Conservation (phyloP, 2,888 invertebrate species). For the Rhamnusium bicolor region DNA sequence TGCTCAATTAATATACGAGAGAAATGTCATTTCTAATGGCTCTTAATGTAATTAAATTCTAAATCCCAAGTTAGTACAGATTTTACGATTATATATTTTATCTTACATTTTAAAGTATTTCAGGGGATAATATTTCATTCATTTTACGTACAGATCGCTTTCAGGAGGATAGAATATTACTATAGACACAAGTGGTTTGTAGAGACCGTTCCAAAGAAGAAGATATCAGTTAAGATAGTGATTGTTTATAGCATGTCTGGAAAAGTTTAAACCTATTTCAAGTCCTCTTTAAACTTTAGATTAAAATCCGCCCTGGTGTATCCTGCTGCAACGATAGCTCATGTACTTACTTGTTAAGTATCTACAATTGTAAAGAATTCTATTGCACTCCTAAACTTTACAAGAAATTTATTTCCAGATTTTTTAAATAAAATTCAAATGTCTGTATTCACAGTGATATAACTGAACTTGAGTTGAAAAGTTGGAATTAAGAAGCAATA, state of each 20-base stretch:
- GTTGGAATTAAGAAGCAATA: background rate
- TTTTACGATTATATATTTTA: constrained; percentile 43
- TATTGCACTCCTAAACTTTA: constrained; percentile 35
- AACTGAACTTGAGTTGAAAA: constrained; percentile 1
- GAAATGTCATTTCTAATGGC: constrained; percentile 46
- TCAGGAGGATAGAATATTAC: constrained; percentile 15
- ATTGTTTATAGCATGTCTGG: constrained; percentile 58
- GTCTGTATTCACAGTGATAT: background rate
- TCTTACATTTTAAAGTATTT: constrained; percentile 30
- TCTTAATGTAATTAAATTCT: constrained; percentile 55
- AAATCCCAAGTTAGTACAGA: constrained; percentile 39
- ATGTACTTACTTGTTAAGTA: constrained; percentile 47
- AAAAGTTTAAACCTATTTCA: constrained; percentile 53
- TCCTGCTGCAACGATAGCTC: constrained; percentile 41
- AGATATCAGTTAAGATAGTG: constrained; percentile 53
- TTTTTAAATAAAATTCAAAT: constrained; percentile 7
- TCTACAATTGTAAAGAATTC: constrained; percentile 39
- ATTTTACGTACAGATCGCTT: constrained; percentile 1
- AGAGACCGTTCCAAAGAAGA: constrained; percentile 25
- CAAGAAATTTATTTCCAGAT: constrained; percentile 27
- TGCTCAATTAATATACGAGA: constrained; percentile 54
- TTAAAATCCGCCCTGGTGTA: constrained; percentile 51
- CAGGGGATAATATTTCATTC: constrained; percentile 8
- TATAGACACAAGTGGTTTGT: constrained; percentile 38
- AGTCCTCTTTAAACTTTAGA: constrained; percentile 56